These are phyloP conservation scores for Cyclargus thomasi DNA, from an alignment of 1,140 invertebrate species.

Conservation along the genomic window DNA sequence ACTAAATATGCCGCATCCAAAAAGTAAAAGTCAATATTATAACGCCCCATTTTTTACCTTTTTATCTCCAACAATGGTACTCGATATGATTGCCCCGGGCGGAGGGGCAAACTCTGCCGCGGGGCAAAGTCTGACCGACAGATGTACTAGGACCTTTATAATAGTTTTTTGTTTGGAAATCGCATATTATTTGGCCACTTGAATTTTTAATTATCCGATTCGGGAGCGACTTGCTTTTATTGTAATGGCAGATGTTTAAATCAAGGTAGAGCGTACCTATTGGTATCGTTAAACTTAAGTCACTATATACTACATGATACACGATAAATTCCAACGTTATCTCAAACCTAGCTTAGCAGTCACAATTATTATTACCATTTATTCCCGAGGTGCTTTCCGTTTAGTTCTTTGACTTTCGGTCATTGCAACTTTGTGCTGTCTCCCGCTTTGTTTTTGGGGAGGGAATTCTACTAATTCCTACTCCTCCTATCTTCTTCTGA, in stretches of 20 bases:
- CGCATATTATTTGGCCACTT: slow-evolving; percentile 47
- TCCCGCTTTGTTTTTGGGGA: too few species aligned
- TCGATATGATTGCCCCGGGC: slow-evolving; percentile 58
- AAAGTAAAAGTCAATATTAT: slow-evolving; percentile 13
- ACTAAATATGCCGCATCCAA: slow-evolving; percentile 31
- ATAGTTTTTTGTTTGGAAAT: slow-evolving; percentile 50
- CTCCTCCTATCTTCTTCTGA: too few species aligned
- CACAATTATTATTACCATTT: too few species aligned
- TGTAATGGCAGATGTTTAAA: neutral
- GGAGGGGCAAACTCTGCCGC: slow-evolving; percentile 34
- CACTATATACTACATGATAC: too few species aligned
- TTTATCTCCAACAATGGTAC: slow-evolving; percentile 54
- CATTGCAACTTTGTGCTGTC: too few species aligned
- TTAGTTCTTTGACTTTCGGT: too few species aligned
- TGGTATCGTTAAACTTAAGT: too few species aligned
- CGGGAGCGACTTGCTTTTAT: slow-evolving; percentile 5
- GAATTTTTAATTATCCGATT: slow-evolving; percentile 31
- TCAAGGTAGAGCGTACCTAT: neutral
- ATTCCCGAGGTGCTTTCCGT: too few species aligned
- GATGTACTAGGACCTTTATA: slow-evolving; percentile 43
- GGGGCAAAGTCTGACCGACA: slow-evolving; percentile 44
- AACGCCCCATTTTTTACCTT: slow-evolving; percentile 42
- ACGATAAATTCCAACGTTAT: too few species aligned
- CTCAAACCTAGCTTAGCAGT: too few species aligned
- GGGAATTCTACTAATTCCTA: too few species aligned